Conservation (phyloP, 2,888 invertebrate genomes). For the Euplagia quadripunctaria region DNA sequence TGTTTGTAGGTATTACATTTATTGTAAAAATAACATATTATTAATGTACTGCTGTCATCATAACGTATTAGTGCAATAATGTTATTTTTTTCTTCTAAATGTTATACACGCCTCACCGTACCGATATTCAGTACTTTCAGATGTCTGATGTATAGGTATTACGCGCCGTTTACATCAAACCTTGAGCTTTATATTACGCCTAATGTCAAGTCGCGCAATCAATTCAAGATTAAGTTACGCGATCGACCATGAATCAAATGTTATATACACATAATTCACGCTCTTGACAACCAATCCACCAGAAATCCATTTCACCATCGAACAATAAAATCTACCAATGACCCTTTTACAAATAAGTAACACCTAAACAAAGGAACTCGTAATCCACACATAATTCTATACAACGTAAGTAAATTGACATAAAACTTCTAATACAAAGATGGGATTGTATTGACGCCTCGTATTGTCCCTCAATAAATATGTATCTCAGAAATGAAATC, state of each 20-base stretch:
- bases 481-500: neutral
- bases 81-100: too few relatives aligned
- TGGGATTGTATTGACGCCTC: neutral
- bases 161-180: neutral
- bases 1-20: too few relatives aligned
- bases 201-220: neutral
- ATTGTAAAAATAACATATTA: too few relatives aligned
- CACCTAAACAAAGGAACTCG: conserved; percentile 39
- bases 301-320: conserved; percentile 20
- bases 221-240: neutral
- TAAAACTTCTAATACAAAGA: neutral
- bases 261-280: conserved; percentile 18
- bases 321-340: conserved; percentile 27
- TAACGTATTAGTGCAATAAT: too few relatives aligned
- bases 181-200: neutral
- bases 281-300: conserved; percentile 27
- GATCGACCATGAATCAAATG: conserved; percentile 11
- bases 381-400: conserved; percentile 41
- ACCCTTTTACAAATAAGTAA: conserved; percentile 31
- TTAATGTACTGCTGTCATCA: too few relatives aligned
- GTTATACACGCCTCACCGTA: too few relatives aligned
- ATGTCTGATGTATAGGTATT: too few relatives aligned
- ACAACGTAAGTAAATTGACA: conserved; percentile 24
- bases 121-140: too few relatives aligned
- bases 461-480: neutral